Evolutionary conservation across 2,797 vertebrate species (phyloP).

Genomic region (Hybognathus amarus): DNA sequence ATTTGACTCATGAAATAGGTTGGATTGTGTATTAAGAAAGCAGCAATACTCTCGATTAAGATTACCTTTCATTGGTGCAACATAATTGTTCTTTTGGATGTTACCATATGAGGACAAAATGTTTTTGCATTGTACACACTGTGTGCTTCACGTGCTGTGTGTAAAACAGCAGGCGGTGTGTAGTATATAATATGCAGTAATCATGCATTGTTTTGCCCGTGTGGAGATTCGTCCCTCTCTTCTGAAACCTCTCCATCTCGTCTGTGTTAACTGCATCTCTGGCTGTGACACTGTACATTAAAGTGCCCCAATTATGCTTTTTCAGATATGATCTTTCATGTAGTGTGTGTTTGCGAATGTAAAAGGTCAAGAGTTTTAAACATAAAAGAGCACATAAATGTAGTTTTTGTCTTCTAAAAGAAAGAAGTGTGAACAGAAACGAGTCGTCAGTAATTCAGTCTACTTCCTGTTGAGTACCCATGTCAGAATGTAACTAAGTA

Average conservation of each 20-base stretch:
- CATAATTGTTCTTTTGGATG: slow-evolving; percentile 1
- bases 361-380: neutral
- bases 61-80: neutral
- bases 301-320: neutral
- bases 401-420: neutral
- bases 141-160: neutral
- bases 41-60: neutral
- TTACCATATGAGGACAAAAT: neutral
- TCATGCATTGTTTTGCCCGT: neutral
- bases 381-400: neutral
- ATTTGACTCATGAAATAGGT: neutral
- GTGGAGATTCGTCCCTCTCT: slow-evolving; percentile 14
- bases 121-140: neutral
- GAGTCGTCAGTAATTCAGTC: neutral
- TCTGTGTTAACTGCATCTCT: neutral
- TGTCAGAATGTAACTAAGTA: neutral
- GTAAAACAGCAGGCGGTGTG: neutral
- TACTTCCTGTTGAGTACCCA: neutral
- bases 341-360: neutral
- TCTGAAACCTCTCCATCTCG: neutral
- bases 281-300: neutral
- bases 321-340: neutral
- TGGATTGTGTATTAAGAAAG: neutral
- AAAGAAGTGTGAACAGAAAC: neutral
- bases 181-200: neutral